Evolutionary conservation across 2,113 vertebrate species (phyloP).

Genomic region (Pantherophis guttatus): DNA sequence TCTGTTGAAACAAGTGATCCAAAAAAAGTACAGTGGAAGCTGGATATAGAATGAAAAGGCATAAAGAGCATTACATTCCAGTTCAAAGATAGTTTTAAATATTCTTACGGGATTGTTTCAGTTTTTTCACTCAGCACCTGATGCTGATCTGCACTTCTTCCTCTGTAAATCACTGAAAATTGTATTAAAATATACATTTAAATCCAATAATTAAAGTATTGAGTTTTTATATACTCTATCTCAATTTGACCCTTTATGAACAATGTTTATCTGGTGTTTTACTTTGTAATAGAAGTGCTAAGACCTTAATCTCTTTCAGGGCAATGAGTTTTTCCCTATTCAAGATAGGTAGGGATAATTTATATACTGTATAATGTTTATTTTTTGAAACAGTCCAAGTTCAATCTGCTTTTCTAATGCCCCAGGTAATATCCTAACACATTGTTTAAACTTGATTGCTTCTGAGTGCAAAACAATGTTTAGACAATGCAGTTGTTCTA

Average conservation of each 20-base stretch:
- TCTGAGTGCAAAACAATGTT: neutral
- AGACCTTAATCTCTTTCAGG: neutral
- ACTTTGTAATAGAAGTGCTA: neutral
- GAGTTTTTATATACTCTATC: neutral
- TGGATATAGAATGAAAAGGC: neutral
- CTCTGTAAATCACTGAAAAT: slow-evolving; percentile 81
- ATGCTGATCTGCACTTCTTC: slow-evolving; percentile 71
- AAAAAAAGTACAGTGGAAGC: neutral
- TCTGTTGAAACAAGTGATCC: neutral
- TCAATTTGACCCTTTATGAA: neutral
- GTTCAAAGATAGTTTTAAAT: neutral
- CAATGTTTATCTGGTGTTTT: neutral
- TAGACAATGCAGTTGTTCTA: neutral
- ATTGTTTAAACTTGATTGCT: neutral
- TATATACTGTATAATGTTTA: neutral
- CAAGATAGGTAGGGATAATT: neutral
- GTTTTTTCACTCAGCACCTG: neutral
- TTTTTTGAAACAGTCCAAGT: neutral
- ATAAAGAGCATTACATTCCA: neutral
- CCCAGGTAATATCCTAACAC: neutral
- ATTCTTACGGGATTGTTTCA: slow-evolving; percentile 46
- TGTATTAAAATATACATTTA: neutral
- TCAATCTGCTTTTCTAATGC: neutral
- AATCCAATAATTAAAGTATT: neutral
- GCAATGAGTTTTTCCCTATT: neutral